Evolutionary conservation across 2,888 invertebrate species (phyloP), one percentile per base, ranked within the genome.

Genomic region (Steinernema scapterisci): DNA sequence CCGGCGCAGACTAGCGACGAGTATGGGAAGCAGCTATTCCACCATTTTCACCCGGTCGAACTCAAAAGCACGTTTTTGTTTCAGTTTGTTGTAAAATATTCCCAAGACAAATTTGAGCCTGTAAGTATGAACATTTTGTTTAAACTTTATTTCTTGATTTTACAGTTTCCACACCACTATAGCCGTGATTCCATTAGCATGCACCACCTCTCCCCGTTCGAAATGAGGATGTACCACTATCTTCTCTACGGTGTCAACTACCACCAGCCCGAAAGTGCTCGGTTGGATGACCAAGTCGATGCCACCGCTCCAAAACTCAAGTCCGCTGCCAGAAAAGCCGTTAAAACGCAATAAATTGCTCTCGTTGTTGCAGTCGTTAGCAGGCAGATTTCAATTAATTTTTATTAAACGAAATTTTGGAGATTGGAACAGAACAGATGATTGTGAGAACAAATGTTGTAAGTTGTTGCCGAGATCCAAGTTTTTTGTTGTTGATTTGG

Each of bases 191-290:
- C 81, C 77, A 78, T 84, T 19, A 80, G 81, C 74, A 81, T 84
- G 71, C 84, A 84, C 74, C 84, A 84, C 73, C 72, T 84, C 46
- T 82, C 83, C 1, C 83, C 84, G 0, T 84, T 82, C 48, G 84
- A 84, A 75, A 84, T 84, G 84, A 79, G 80, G 9, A 46, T 84
- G 23, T 73, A 81, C 73, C 80, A 84, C 63, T 84, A 78, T 51
- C 75, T 83, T 54, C 72, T 83, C 45, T 76, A 83, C 76, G 72
- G 63, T 51, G 27, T 77, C n/a, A 71, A 80, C 7, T 38, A 63
- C 63, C 63, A 63, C n/a, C 1, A 25, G 6, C 48, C 19, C 13
- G 48, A 48, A 48, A 16, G 2, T 48, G 38, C 38, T 38, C 5
- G 9, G 38, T 38, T 9, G 5, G 5, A 38, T 38, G 38, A 38